Conservation (phyloP, 2,888 invertebrate genomes). For the Heliconius ismenius region DNA sequence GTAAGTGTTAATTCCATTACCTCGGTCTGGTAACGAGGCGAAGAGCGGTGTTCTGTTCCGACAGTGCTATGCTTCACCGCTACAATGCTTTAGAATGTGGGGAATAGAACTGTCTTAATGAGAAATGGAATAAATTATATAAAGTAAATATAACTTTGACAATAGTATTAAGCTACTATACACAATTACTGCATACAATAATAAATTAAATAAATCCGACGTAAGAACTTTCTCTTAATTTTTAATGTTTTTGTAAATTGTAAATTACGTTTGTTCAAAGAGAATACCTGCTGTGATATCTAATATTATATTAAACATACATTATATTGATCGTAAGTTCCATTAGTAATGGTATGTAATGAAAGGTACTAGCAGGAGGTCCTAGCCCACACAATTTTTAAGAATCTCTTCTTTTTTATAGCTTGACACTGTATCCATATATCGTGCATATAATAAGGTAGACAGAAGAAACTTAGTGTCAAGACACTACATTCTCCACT, state of each 20-base stretch:
- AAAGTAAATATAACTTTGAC: too few relatives aligned
- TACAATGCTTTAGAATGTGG: too few relatives aligned
- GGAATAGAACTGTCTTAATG: too few relatives aligned
- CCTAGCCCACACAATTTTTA: constrained; percentile 10
- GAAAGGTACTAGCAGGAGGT: constrained; percentile 17
- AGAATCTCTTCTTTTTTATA: not conserved
- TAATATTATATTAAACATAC: constrained; percentile 5
- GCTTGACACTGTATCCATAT: not conserved
- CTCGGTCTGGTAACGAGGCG: too few relatives aligned
- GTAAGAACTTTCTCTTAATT: not conserved
- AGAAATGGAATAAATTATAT: too few relatives aligned
- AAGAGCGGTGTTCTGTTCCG: too few relatives aligned
- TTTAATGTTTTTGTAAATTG: not conserved
- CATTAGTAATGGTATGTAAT: not conserved
- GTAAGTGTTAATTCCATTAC: too few relatives aligned
- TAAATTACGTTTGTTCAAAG: constrained; percentile 1
- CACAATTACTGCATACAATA: not conserved
- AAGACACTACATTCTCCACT: not conserved
- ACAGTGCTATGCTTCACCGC: too few relatives aligned
- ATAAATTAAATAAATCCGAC: not conserved
- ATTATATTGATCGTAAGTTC: not conserved
- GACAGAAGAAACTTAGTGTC: not conserved
- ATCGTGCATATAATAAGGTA: not conserved
- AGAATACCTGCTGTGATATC: constrained; percentile 8
- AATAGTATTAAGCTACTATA: not conserved